Evolutionary conservation across 2,113 vertebrate genomes (phyloP).

Genomic region (Pseudorectes ferrugineus): DNA sequence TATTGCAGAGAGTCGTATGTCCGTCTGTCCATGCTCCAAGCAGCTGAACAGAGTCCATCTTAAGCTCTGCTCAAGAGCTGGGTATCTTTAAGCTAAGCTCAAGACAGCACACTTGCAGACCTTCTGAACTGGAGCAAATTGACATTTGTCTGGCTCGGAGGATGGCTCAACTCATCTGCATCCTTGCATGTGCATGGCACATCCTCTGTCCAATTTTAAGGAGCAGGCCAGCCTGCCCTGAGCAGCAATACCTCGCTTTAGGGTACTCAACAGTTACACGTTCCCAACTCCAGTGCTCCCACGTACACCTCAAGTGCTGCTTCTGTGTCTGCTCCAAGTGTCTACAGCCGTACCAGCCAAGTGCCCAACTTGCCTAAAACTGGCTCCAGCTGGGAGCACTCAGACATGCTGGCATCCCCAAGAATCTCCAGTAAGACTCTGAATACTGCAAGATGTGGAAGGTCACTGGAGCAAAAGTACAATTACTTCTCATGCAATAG

Average conservation of each 20-base stretch:
- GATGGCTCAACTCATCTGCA: neutral
- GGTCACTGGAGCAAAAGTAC: neutral
- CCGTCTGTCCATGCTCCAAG: neutral
- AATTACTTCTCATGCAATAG: neutral
- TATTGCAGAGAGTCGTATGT: neutral
- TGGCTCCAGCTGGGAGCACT: neutral
- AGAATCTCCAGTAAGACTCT: neutral
- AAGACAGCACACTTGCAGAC: neutral
- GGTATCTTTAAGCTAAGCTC: neutral
- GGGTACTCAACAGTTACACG: neutral
- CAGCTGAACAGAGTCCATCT: neutral
- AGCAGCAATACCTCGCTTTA: neutral
- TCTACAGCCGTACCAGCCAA: rapidly evolving
- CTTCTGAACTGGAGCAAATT: neutral
- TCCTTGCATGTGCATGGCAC: neutral
- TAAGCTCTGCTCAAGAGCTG: neutral
- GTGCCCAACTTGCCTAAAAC: rapidly evolving
- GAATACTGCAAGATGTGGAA: neutral
- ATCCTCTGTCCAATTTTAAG: neutral
- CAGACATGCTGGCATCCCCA: neutral
- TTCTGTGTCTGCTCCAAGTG: neutral
- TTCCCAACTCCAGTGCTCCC: neutral
- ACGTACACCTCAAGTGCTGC: neutral
- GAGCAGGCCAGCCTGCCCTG: neutral
- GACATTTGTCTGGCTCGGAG: neutral